Evolutionary conservation across 92 coral and sea anemone genomes (phyloP).

Genomic region (Micromussa lordhowensis): DNA sequence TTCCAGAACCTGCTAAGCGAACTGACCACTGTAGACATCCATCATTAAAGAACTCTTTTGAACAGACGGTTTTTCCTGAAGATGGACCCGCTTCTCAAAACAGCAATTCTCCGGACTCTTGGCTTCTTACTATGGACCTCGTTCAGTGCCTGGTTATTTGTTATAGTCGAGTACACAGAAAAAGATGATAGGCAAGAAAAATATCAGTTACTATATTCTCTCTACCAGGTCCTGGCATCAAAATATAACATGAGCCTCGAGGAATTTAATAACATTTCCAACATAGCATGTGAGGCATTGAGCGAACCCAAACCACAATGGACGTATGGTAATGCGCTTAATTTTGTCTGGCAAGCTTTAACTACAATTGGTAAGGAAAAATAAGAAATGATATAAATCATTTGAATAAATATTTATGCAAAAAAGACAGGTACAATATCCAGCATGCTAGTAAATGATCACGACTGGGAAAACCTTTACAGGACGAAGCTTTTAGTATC

Average conservation of each 20-base stretch:
- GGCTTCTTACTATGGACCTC: constrained; percentile 43
- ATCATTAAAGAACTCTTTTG: too few relatives aligned
- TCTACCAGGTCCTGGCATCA: constrained; percentile 44
- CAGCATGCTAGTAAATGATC: not conserved
- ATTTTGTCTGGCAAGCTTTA: constrained; percentile 55
- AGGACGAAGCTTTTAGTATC: not conserved
- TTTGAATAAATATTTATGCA: not conserved
- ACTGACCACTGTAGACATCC: too few relatives aligned
- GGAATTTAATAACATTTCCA: constrained; percentile 46
- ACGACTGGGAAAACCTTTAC: not conserved
- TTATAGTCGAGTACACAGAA: constrained; percentile 41
- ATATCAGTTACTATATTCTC: constrained; percentile 10
- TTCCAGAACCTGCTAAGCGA: too few relatives aligned
- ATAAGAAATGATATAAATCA: not conserved
- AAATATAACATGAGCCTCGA: constrained; percentile 58
- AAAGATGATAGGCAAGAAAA: constrained; percentile 17
- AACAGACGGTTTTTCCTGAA: too few relatives aligned
- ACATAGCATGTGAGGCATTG: constrained; percentile 38
- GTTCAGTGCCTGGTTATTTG: constrained; percentile 53
- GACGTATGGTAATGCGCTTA: constrained; percentile 23
- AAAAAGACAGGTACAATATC: not conserved
- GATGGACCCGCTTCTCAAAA: constrained; percentile 43
- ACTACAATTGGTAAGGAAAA: constrained; percentile 58
- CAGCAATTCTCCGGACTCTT: constrained; percentile 23
- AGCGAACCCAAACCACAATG: constrained; percentile 39